A percentile compares a stretch with the other conserved stretches of the same genome.
Conservation (phyloP, 64 coral and sea anemone species). For the Orbicella faveolata region DNA sequence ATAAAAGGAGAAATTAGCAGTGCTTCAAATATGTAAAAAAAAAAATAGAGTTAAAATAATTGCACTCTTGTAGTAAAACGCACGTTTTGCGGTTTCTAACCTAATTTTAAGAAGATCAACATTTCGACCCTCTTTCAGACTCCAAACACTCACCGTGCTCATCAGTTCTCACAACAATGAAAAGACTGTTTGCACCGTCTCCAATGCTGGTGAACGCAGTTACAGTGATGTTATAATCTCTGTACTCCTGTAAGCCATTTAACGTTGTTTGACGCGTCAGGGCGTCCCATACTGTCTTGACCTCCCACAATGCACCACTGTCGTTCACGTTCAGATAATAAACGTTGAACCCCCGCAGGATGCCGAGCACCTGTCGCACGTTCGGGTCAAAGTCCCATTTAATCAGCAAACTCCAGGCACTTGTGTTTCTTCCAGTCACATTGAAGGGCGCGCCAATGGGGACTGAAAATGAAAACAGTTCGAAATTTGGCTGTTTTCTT, state of each 20-base stretch:
- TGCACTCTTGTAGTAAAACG: too few relatives aligned
- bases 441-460: slow-evolving; percentile 36
- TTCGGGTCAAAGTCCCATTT: slow-evolving; percentile 50
- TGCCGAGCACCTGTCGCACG: slow-evolving; percentile 48
- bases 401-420: slow-evolving; percentile 7
- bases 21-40: too few relatives aligned
- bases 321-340: slow-evolving; percentile 41
- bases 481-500: not conserved
- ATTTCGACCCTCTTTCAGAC: too few relatives aligned
- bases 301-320: not conserved
- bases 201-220: slow-evolving; percentile 51
- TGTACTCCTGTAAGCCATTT: slow-evolving; percentile 37
- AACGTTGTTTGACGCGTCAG: not conserved
- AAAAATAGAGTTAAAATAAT: too few relatives aligned
- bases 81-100: too few relatives aligned
- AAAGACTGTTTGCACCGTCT: slow-evolving; percentile 13
- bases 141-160: slow-evolving; percentile 34
- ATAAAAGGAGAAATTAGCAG: too few relatives aligned
- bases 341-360: slow-evolving; percentile 51
- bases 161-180: slow-evolving; percentile 45
- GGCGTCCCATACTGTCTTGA: not conserved
- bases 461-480: slow-evolving; percentile 9
- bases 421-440: slow-evolving; percentile 23
- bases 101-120: too few relatives aligned
- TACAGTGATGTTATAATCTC: slow-evolving; percentile 60